Base-by-base conservation (phyloP, 2,113 vertebrate genomes). In the Semnornis frantzii region DNA sequence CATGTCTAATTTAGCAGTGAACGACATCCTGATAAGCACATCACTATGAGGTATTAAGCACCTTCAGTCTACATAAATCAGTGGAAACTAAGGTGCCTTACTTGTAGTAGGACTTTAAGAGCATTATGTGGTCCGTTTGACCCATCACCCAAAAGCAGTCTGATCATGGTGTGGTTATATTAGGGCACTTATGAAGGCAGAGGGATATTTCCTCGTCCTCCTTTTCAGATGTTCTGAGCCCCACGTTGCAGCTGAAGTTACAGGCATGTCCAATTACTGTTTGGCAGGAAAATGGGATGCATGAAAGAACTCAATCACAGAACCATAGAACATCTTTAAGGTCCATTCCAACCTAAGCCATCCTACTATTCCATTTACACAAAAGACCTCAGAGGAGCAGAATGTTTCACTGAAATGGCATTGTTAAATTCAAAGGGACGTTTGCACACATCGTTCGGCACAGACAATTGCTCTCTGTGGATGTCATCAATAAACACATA, bases 151-250 rank as follows among this genome's bases (percentile, higher is more conserved):
- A 4, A 6, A 1, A 54, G 48, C 50, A 50, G 11, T 2, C 4
- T 24, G 34, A 39, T 13, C 28, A 15, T 10, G 5, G 55, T 12
- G 28, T 0, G 0, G 60, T 74, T 69, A 8, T 54, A 57, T 31
- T 16, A 77, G 42, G 78, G 46, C 27, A 25, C 14, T 86, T 76
- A 30, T 8, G 4, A 4, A 62, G 39, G 20, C 10, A 83, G 30
- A 66, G 14, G 27, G 83, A 16, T 70, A 74, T 73, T 74, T 85
- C n/a, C 52, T 7, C 6, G 17, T 70, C 82, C 5, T 73, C 25
- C 3, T 80, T 69, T 80, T 80, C 2, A 1, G 13, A 11, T 63
- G 9, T 55, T 77, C 50, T 3, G 9, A 66, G n/a, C 24, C 20
- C 37, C 34, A 14, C 1, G 0, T 42, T 6, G 10, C 42, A 88